A percentile compares a stretch with the other conserved stretches of the same genome.
Conservation (phyloP, 2,113 vertebrate species). For the Pteruthius melanotis region DNA sequence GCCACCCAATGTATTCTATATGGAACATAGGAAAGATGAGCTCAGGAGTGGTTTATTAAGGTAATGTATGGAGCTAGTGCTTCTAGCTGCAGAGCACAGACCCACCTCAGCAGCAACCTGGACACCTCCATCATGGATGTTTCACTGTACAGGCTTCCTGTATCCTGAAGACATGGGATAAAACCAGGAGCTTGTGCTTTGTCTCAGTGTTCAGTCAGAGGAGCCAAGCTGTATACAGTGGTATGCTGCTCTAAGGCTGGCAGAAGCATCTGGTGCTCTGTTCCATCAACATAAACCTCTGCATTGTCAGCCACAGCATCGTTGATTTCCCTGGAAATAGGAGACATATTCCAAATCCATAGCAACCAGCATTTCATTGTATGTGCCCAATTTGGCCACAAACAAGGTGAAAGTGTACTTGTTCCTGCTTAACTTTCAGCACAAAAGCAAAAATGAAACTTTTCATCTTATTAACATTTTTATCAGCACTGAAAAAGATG, state of each 20-base stretch:
- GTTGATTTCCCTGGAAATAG: neutral
- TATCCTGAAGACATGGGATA: neutral
- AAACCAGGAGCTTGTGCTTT: neutral
- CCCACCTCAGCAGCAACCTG: neutral
- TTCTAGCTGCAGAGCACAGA: neutral
- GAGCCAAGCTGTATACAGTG: neutral
- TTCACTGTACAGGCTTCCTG: neutral
- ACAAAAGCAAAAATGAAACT: neutral
- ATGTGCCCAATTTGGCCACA: neutral
- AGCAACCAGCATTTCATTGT: neutral
- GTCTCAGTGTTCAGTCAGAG: neutral
- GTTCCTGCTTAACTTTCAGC: neutral
- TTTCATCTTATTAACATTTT: neutral
- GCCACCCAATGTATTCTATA: neutral
- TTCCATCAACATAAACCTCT: neutral
- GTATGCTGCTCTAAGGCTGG: neutral
- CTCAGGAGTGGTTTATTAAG: neutral
- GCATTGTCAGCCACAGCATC: neutral
- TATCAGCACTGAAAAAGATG: neutral
- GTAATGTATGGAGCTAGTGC: neutral
- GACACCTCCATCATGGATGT: neutral
- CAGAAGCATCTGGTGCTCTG: neutral
- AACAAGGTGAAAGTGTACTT: neutral
- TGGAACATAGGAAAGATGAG: neutral
- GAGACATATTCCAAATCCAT: neutral